Evolutionary conservation across 2,113 vertebrate genomes (phyloP).

Genomic region (Sakesphorus luctuosus): DNA sequence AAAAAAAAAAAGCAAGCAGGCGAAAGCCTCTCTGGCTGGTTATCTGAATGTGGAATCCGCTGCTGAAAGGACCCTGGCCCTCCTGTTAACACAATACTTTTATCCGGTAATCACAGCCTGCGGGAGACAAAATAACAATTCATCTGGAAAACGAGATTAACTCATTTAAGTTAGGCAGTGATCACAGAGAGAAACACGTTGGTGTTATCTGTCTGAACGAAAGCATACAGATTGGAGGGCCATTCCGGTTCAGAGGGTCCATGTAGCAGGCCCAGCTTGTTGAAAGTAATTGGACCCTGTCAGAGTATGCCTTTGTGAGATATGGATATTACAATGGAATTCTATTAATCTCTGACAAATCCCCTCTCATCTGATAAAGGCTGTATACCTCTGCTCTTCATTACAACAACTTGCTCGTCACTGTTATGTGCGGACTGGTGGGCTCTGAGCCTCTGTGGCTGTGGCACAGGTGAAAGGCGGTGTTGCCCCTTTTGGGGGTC

Average conservation of each 20-base stretch:
- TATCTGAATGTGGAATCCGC: constrained; percentile 22
- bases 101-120: constrained; percentile 83
- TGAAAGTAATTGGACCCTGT: constrained; percentile 77
- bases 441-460: background rate
- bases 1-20: background rate
- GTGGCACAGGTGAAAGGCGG: background rate
- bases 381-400: constrained; percentile 62
- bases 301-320: constrained; percentile 80
- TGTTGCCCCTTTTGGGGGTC: background rate
- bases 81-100: constrained; percentile 81
- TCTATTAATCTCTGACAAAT: constrained; percentile 81
- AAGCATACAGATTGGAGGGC: constrained; percentile 76
- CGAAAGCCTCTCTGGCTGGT: background rate
- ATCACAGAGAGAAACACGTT: constrained; percentile 75
- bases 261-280: constrained; percentile 74
- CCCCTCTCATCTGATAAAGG: constrained; percentile 74
- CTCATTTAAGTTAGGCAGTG: constrained; percentile 79
- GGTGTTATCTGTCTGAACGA: constrained; percentile 76
- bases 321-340: constrained; percentile 80
- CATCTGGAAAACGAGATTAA: constrained; percentile 88
- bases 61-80: constrained; percentile 65
- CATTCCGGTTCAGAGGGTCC: constrained; percentile 75
- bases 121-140: constrained; percentile 84
- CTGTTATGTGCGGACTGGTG: background rate
- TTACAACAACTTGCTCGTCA: background rate